Percentiles rank a stretch among this genome's conserved stretches.
phyloP scores from a whole-genome alignment of 2,113 vertebrate species.

The Porphyrio hochstetteri region DNA sequence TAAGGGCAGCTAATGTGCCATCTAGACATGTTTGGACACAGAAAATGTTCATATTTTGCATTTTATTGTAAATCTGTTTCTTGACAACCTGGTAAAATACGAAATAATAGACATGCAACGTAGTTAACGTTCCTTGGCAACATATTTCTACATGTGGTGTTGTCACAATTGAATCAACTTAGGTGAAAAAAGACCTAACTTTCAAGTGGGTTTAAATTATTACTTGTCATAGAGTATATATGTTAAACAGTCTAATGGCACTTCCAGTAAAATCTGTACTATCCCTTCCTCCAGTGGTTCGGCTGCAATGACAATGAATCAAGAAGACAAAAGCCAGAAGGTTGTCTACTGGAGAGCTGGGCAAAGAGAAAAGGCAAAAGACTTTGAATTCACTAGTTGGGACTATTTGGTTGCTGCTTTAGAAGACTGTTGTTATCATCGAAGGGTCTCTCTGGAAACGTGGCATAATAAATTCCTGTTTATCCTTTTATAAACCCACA shows the following conservation, averaged over 20 bases:
- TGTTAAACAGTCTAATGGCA: not conserved
- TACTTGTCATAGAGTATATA: not conserved
- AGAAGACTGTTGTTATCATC: not conserved
- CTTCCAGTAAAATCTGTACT: not conserved
- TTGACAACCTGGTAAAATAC: slow-evolving; percentile 29
- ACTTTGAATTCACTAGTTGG: not conserved
- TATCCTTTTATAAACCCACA: slow-evolving; percentile 45
- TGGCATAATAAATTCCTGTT: slow-evolving; percentile 44
- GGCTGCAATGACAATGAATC: not conserved
- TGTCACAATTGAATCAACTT: slow-evolving; percentile 12
- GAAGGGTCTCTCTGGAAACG: slow-evolving; percentile 29
- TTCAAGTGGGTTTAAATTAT: not conserved
- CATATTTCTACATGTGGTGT: not conserved
- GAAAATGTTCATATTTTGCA: not conserved
- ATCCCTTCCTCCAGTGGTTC: not conserved
- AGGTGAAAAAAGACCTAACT: not conserved
- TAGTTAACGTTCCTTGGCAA: not conserved
- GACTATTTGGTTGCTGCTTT: slow-evolving; percentile 22
- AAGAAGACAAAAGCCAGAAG: not conserved
- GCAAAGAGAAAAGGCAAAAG: not conserved
- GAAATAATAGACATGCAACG: not conserved
- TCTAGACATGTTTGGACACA: not conserved
- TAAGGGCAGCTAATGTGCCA: not conserved
- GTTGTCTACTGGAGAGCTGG: not conserved
- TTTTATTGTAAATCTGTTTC: slow-evolving; percentile 2